Conservation (phyloP, 2,797 vertebrate genomes). For the Lates japonicus region DNA sequence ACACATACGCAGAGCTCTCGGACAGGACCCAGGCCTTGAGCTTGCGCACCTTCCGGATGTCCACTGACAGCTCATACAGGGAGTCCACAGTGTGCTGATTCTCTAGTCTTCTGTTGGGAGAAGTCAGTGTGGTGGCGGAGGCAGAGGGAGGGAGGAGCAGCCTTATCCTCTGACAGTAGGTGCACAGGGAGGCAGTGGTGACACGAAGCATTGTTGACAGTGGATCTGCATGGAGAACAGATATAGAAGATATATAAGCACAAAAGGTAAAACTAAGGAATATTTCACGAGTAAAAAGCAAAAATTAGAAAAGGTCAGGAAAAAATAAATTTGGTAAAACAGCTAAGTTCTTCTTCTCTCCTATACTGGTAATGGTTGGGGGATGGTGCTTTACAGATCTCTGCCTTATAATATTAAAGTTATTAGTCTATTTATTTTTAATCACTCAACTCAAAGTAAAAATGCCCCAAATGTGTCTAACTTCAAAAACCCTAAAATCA, state of each 20-base stretch:
- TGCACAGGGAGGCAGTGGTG: slow-evolving; percentile 66
- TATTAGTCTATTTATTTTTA: neutral
- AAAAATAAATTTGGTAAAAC: neutral
- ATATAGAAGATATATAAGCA: neutral
- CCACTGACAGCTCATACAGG: slow-evolving; percentile 87
- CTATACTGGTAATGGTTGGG: neutral
- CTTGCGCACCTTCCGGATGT: slow-evolving; percentile 89
- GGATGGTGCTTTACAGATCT: too few relatives aligned
- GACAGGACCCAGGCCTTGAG: slow-evolving; percentile 90
- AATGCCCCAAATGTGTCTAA: neutral
- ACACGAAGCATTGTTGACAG: slow-evolving; percentile 65
- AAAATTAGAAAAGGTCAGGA: too few relatives aligned
- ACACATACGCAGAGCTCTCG: slow-evolving; percentile 84
- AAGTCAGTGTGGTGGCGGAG: slow-evolving; percentile 29
- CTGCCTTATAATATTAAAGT: too few relatives aligned
- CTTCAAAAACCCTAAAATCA: neutral
- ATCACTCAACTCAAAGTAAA: neutral
- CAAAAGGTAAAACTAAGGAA: too few relatives aligned
- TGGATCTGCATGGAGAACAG: slow-evolving; percentile 40
- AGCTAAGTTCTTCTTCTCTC: neutral
- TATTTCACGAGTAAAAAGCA: too few relatives aligned
- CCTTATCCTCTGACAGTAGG: slow-evolving; percentile 65
- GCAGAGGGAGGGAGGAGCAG: slow-evolving; percentile 42
- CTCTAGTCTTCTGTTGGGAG: slow-evolving; percentile 74
- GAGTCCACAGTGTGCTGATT: slow-evolving; percentile 86